phyloP scores from a whole-genome alignment of 1,140 invertebrate genomes.

The Meteorus sp. region DNA sequence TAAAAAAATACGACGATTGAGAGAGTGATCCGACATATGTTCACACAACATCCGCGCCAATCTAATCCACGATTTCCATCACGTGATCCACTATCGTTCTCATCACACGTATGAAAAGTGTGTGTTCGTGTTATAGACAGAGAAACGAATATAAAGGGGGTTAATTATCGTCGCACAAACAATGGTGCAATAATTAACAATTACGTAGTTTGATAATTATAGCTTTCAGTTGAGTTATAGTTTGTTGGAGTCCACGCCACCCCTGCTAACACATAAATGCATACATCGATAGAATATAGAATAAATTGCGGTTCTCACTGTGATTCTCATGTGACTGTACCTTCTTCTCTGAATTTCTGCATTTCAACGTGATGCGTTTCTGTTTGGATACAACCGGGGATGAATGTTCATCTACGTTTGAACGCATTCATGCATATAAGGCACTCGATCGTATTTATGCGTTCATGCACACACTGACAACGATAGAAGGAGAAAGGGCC shows the following conservation, averaged over 20 bases:
- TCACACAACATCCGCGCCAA: too few species aligned
- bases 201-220: conserved; percentile 51
- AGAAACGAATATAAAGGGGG: too few species aligned
- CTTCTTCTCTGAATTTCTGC: background rate
- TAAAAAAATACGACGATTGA: too few species aligned
- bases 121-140: background rate
- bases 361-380: background rate
- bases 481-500: background rate
- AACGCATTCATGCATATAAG: conserved; percentile 19
- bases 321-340: too few species aligned
- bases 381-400: background rate
- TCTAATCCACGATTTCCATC: conserved; percentile 13
- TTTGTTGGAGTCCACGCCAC: conserved; percentile 7
- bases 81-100: conserved; percentile 19
- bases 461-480: conserved; percentile 25
- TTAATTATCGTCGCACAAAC: conserved; percentile 43
- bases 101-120: background rate
- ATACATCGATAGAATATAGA: too few species aligned
- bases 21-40: too few species aligned
- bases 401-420: background rate
- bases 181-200: conserved; percentile 55
- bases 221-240: conserved; percentile 44
- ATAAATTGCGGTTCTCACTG: too few species aligned
- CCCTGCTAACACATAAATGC: background rate
- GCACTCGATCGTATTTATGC: conserved; percentile 24